Evolutionary conservation across 2,797 vertebrate genomes (phyloP), one percentile per base, ranked within the genome.

Genomic region (Fundulus diaphanus): DNA sequence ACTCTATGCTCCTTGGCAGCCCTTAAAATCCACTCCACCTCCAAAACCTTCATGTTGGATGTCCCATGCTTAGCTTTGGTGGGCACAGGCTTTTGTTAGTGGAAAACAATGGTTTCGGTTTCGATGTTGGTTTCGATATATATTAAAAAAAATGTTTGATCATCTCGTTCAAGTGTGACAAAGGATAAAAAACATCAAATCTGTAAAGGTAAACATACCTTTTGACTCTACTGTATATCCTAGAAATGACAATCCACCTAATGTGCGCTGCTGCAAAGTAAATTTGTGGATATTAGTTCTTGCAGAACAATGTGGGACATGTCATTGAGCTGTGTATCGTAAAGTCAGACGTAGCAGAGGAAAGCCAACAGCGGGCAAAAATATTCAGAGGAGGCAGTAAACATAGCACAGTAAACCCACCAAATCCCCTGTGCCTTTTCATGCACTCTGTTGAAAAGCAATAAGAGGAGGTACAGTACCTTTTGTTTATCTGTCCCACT

Each of bases 401-500:
- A 91, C 84, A 88, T 61, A 83, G 79, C 82, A 72, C 70, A 75
- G 88, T 77, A 82, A 87, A 83, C 83, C 69, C 78, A 87, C 57
- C 72, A 77, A 90, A 82, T 90, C 90, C 90, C 89, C 83, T 79
- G 89, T 92, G 92, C 80, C 90, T 90, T 90, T 92, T 91, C 88
- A 89, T 85, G 87, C 85, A 88, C 88, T 87, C 77, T 88, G 84
- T 85, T 81, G 90, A 90, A 92, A 93, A 94, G 89, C 90, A 94
- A 94, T 93, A 94, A 92, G 88, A 90, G 76, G 79, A 86, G 85
- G 82, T 93, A 90, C 90, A 90, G 90, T 93, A 88, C 89, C 90
- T 90, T 93, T 92, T 93, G 91, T 92, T 93, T 93, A 92, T 92
- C 93, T 92, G 91, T 92, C 86, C 87, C 90, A 83, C 85, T 91